phyloP scores from a whole-genome alignment of 2,797 vertebrate genomes.

The Arremon aurantiirostris region DNA sequence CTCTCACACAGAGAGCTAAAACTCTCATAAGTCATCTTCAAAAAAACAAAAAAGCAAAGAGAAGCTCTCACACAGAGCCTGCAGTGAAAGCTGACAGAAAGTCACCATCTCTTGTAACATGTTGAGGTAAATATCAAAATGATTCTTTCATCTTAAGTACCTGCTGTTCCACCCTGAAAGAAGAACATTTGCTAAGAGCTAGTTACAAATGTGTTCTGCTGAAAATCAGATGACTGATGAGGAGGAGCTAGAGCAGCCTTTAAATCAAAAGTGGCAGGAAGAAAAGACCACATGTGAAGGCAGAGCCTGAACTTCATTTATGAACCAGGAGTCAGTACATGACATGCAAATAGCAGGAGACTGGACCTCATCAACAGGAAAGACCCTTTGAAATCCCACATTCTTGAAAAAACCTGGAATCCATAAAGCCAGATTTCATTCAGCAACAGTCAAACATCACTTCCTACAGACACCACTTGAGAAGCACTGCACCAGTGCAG shows the following conservation, averaged over 20 bases:
- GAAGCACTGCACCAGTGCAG: background rate
- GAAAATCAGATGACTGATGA: background rate
- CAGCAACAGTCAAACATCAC: background rate
- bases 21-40: background rate
- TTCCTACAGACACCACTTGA: background rate
- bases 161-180: background rate
- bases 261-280: background rate
- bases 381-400: background rate
- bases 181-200: background rate
- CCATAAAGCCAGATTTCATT: background rate
- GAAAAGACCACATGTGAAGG: background rate
- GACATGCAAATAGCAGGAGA: background rate
- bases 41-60: background rate
- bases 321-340: background rate
- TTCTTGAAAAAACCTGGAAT: background rate
- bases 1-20: background rate
- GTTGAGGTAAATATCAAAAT: background rate
- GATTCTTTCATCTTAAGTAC: background rate
- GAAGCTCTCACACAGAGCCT: background rate
- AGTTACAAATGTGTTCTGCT: background rate
- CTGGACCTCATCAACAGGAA: background rate
- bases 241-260: background rate
- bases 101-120: background rate
- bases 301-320: background rate
- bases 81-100: background rate